Conservation (phyloP, 1,140 invertebrate genomes). For the Olivierus martensii region DNA sequence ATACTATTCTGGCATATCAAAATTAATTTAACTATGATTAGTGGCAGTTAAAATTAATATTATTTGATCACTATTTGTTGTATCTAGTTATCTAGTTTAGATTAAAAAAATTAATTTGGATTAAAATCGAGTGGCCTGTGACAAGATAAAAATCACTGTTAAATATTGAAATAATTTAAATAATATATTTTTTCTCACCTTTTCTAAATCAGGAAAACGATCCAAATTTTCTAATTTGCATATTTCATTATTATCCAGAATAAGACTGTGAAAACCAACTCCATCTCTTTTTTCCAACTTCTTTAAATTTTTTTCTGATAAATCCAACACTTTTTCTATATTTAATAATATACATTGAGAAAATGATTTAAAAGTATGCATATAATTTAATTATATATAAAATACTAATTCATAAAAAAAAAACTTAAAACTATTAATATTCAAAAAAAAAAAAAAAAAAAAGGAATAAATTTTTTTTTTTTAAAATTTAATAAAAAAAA, state of each 20-base stretch:
- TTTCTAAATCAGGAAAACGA: conserved; percentile 58
- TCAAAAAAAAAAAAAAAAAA: conserved; percentile 1
- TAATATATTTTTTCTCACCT: conserved; percentile 24
- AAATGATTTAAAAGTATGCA: neutral
- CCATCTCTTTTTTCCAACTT: conserved; percentile 30
- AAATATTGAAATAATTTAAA: too few species aligned
- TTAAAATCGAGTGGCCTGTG: too few species aligned
- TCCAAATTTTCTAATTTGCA: conserved; percentile 75
- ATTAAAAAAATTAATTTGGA: too few species aligned
- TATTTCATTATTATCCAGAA: conserved; percentile 73
- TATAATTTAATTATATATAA: neutral
- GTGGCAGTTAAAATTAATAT: too few species aligned
- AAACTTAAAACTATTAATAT: neutral
- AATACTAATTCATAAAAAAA: neutral
- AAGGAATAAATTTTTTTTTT: neutral
- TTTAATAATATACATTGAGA: conserved; percentile 7
- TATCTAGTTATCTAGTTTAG: too few species aligned
- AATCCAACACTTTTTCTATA: conserved; percentile 27
- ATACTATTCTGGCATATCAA: too few species aligned
- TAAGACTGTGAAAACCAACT: conserved; percentile 49
- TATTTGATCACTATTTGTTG: too few species aligned
- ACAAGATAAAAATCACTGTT: too few species aligned
- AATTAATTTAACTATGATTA: too few species aligned
- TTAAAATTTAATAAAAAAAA: too few species aligned
- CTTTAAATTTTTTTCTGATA: conserved; percentile 31